Evolutionary conservation across 2,113 vertebrate species (phyloP), one percentile per base, ranked within the genome.

Genomic region (Cervus canadensis): DNA sequence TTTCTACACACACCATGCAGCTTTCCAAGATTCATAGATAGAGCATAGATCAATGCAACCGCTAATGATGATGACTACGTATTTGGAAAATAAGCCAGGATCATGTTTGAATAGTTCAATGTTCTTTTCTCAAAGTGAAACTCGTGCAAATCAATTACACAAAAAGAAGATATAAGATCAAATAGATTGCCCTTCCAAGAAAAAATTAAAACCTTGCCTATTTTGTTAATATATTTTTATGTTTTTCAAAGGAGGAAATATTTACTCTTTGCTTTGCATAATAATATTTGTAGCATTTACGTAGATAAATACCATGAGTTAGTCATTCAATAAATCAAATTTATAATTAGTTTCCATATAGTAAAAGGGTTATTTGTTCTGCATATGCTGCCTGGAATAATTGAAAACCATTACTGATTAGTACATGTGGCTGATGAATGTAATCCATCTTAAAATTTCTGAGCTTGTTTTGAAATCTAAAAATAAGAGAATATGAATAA

Each of bases 1-100:
- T 93, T 97, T 97, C 97, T 79, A 26, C 93, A 74, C 60, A 91
- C 26, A 5, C 50, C 71, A 7, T 71, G 15, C 2, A 2, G 79
- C 59, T 97, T 98, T 97, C 95, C 83, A 93, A 96, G 96, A 97
- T 94, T 96, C 91, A 78, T 9, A 96, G 97, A 96, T 59, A 96
- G 88, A 97, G 25, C 71, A 54, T 79, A 74, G 67, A 95, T 97
- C 95, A 96, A 56, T 43, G 56, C 45, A 93, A 57, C 60, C 43
- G 33, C 79, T 95, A 91, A 97, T 54, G 52, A 86, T 71, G 57
- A 79, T 93, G 96, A 90, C 11, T 89, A 3, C 87, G 15, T 59
- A 52, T 86, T 89, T 86, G 81, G 33, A 97, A 97, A 96, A 56
- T 30, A 89, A 36, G 43, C 56, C 36, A 45, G 45, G 14, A 83